Evolutionary conservation across 2,888 invertebrate genomes (phyloP), one percentile per base, ranked within the genome.

Genomic region (Rhagophthalmus giganteus): DNA sequence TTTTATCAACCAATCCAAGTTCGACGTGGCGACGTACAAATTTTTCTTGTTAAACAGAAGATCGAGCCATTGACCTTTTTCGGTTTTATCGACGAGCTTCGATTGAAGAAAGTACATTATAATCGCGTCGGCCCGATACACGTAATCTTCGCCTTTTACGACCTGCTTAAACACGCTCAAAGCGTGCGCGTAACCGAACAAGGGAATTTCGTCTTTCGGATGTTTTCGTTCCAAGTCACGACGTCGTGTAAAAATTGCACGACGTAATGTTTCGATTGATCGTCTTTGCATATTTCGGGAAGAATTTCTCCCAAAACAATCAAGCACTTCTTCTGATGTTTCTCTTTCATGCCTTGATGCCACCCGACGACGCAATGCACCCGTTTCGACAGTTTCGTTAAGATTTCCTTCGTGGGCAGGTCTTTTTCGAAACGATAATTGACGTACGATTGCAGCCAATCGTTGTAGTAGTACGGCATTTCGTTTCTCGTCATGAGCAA

Each of bases 141-240:
- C n/a, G n/a, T n/a, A n/a, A n/a, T n/a, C n/a, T n/a, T n/a, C n/a
- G n/a, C n/a, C n/a, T n/a, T n/a, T n/a, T n/a, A n/a, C n/a, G n/a
- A n/a, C n/a, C n/a, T n/a, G n/a, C 7, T 24, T 11, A 1, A 41
- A 14, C 11, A 33, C 10, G 2, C 28, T 27, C 1, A 40, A 13
- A 8, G 13, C 15, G 10, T 34, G 7, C 1, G 28, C 32, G 24
- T 31, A 39, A 2, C 14, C n/a, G 15, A 15, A 9, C 3, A 33
- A 8, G 2, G 33, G 16, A 8, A 52, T 38, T 14, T 37, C 8
- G 11, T 47, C 26, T 16, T 37, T 11, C 1, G 40, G 40, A 37
- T 52, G 16, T 25, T 34, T 20, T 27, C 35, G 15, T 52, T 52
- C 35, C 35, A 52, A 4, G 5, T n/a, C 7, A 41, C 1, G 4